These are phyloP conservation scores for Antheraea yamamai DNA, from an alignment of 2,888 invertebrate species.

Conservation along the genomic window DNA sequence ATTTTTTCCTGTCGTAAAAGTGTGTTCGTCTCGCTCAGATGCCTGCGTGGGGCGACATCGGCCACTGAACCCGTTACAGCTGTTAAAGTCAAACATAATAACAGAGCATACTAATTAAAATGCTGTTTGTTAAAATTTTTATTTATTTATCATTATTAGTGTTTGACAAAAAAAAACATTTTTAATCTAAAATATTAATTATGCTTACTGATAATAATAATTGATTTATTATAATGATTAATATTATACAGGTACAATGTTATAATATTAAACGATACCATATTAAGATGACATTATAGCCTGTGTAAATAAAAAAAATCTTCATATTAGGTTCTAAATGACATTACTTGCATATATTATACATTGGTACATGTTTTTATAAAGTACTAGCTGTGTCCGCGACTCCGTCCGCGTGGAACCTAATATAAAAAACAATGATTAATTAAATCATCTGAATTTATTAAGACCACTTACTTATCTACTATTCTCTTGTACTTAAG, in stretches of 20 bases:
- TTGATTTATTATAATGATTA: no score
- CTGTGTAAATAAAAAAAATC: neutral
- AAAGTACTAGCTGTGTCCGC: neutral
- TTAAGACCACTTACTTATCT: no score
- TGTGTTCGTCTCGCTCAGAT: constrained; percentile 41
- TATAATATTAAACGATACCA: no score
- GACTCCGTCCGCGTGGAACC: no score
- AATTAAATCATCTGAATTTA: no score
- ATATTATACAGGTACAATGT: no score
- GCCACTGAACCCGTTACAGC: constrained; percentile 61
- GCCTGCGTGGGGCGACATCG: constrained; percentile 53
- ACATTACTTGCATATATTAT: neutral
- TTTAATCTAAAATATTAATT: neutral
- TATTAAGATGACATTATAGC: neutral
- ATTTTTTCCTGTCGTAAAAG: constrained; percentile 29
- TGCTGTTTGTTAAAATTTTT: neutral
- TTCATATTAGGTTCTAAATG: neutral
- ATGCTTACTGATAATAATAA: neutral
- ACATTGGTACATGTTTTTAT: neutral
- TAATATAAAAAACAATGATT: no score
- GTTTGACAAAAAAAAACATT: neutral
- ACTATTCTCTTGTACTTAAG: no score
- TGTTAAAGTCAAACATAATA: constrained; percentile 21
- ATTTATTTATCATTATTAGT: neutral
- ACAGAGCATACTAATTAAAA: constrained; percentile 13